These are phyloP conservation scores for Leptodactylus fallax DNA, from an alignment of 2,797 vertebrate species.

Conservation along the genomic window DNA sequence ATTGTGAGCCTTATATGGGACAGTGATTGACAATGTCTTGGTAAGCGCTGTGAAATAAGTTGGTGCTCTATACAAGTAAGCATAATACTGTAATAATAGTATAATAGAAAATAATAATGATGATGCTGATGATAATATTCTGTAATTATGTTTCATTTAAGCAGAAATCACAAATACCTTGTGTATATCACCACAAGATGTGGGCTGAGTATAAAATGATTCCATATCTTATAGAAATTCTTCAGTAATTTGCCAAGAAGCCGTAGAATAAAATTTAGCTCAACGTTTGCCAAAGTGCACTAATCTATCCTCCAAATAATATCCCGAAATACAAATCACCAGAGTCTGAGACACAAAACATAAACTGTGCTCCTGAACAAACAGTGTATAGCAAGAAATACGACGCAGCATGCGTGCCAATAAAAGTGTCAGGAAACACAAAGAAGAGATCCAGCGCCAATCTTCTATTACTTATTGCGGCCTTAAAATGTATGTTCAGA, in stretches of 20 bases:
- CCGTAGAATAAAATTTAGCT: neutral
- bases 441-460: slow-evolving; percentile 13
- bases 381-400: slow-evolving; percentile 21
- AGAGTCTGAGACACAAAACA: neutral
- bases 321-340: slow-evolving; percentile 13
- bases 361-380: neutral
- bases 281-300: slow-evolving; percentile 1
- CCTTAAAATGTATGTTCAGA: neutral
- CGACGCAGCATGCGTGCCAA: neutral
- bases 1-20: no score
- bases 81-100: neutral
- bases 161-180: slow-evolving; percentile 1
- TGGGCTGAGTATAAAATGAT: neutral
- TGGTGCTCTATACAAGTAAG: no score
- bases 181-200: neutral
- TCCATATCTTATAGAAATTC: neutral
- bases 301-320: slow-evolving; percentile 24
- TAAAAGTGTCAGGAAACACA: slow-evolving; percentile 33
- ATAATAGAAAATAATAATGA: neutral
- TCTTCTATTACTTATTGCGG: slow-evolving; percentile 29
- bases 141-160: neutral
- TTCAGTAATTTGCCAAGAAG: neutral
- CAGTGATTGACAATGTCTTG: no score
- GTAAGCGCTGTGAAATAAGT: no score
- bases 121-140: no score